Percentiles rank a stretch among this genome's conserved stretches.
These are phyloP conservation scores for Chlamydotis undulata DNA, from an alignment of 2,113 vertebrate genomes.

Conservation along the genomic window DNA sequence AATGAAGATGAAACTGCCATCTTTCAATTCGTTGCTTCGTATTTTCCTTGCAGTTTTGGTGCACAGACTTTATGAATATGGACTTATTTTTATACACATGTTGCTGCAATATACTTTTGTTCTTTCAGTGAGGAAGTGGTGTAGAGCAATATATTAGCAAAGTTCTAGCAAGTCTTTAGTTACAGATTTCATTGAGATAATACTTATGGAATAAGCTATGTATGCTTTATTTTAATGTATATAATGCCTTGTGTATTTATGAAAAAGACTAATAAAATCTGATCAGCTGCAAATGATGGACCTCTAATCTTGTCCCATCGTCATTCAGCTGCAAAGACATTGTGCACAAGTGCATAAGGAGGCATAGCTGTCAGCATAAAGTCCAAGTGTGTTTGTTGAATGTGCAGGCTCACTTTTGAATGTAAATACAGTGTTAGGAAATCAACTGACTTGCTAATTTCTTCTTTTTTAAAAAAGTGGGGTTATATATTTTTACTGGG, in stretches of 20 bases:
- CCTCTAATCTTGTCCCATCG: not conserved
- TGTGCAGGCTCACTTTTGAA: not conserved
- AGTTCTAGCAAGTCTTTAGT: not conserved
- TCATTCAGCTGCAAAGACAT: not conserved
- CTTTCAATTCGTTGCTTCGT: not conserved
- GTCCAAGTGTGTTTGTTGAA: not conserved
- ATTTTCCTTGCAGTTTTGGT: not conserved
- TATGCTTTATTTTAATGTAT: not conserved
- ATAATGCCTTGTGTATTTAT: not conserved
- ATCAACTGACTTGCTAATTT: not conserved
- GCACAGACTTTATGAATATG: not conserved
- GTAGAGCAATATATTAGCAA: not conserved
- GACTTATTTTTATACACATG: not conserved
- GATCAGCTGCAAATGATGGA: not conserved
- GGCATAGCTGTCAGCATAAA: not conserved
- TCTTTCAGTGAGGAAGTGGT: fast-evolving
- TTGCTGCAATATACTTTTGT: not conserved
- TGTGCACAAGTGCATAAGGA: not conserved
- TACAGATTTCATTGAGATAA: not conserved
- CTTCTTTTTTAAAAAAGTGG: not conserved
- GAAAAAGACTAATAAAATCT: not conserved
- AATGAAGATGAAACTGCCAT: not conserved
- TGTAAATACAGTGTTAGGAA: not conserved
- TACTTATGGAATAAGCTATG: not conserved
- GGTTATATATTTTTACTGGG: not conserved